These are phyloP conservation scores for Chrysaora quinquecirrha DNA, from an alignment of 30 jellyfish, hydroid and myxozoan genomes.

Conservation along the genomic window DNA sequence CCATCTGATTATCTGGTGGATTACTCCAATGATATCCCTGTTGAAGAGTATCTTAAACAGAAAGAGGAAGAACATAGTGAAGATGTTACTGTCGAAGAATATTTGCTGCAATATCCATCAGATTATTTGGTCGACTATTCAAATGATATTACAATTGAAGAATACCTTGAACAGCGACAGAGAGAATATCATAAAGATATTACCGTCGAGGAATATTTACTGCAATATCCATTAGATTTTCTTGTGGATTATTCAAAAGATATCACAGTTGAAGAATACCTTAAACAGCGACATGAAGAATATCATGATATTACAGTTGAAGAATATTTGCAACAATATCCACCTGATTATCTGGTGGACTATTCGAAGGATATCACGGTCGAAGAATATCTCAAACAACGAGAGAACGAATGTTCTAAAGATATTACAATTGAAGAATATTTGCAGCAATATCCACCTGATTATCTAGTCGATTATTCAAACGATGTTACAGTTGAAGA, in stretches of 20 bases:
- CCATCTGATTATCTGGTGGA: background rate
- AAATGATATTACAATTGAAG: constrained; percentile 19
- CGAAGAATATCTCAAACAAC: constrained; percentile 29
- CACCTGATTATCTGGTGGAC: background rate
- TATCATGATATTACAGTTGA: background rate
- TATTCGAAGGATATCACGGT: constrained; percentile 16
- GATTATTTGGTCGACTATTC: constrained; percentile 16
- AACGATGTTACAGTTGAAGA: constrained; percentile 20
- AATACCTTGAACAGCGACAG: constrained; percentile 10
- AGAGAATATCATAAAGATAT: background rate
- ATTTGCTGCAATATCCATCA: constrained; percentile 3
- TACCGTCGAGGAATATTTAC: constrained; percentile 18
- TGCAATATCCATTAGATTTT: constrained; percentile 1
- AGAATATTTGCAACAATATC: constrained; percentile 8
- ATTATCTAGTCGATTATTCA: background rate
- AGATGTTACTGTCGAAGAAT: constrained; percentile 49
- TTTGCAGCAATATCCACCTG: constrained; percentile 4
- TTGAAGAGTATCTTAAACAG: background rate
- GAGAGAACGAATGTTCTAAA: background rate
- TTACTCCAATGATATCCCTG: background rate
- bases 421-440: constrained; percentile 44
- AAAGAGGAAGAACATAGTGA: background rate
- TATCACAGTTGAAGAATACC: constrained; percentile 24
- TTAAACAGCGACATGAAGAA: background rate
- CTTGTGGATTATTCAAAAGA: constrained; percentile 7